Conservation (phyloP, 2,888 invertebrate species). For the Dryococelus australis region DNA sequence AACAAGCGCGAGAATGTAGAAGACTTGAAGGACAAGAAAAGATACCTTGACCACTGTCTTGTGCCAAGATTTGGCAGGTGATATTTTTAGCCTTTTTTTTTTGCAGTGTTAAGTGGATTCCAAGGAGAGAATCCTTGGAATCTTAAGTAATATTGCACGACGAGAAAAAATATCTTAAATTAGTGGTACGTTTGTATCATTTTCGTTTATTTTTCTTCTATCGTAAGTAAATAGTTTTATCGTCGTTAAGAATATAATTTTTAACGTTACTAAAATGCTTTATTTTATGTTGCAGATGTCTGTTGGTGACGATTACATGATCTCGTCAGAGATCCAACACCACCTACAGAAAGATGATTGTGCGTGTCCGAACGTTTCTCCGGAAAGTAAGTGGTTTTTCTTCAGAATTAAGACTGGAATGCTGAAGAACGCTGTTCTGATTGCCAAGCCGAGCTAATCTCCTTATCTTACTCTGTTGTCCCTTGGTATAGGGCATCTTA, state of each 20-base stretch:
- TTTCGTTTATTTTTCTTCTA: not conserved
- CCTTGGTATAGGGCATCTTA: no score
- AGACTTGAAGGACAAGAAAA: not conserved
- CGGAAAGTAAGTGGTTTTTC: conserved; percentile 42
- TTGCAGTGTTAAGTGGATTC: not conserved
- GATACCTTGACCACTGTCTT: not conserved
- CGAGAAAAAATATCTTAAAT: not conserved
- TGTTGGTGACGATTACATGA: conserved; percentile 41
- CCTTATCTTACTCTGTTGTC: no score
- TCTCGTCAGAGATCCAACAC: conserved; percentile 49
- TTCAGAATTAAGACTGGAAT: not conserved
- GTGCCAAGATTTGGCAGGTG: not conserved
- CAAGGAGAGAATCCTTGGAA: not conserved
- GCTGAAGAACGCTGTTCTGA: not conserved
- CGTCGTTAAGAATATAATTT: not conserved
- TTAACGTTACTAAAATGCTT: not conserved
- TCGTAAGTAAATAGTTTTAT: no score
- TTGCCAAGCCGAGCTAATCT: no score
- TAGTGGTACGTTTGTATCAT: not conserved
- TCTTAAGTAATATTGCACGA: not conserved
- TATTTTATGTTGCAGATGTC: conserved; percentile 40
- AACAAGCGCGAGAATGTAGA: not conserved
- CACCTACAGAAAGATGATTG: conserved; percentile 38
- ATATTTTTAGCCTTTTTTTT: not conserved
- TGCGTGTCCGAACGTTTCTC: conserved; percentile 37